Conservation (phyloP, 2,888 invertebrate genomes). For the Stramonita haemastoma region DNA sequence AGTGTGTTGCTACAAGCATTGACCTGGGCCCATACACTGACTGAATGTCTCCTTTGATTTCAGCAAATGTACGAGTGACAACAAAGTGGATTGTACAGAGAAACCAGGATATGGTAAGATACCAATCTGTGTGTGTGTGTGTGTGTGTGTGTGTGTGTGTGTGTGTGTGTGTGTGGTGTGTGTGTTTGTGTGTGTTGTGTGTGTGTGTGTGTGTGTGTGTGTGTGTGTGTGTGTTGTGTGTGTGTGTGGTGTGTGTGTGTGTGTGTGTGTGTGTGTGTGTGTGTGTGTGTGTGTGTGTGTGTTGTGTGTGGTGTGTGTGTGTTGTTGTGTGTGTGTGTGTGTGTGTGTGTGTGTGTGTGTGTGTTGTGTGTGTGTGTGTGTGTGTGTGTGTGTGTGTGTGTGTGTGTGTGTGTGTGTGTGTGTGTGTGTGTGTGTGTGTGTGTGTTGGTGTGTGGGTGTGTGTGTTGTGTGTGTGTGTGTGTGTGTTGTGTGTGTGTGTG, state of each 20-base stretch:
- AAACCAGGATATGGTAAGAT: not conserved
- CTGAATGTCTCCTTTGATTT: not conserved
- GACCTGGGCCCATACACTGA: not conserved
- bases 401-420: not conserved
- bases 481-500: no score
- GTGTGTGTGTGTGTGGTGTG: not conserved
- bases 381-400: not conserved
- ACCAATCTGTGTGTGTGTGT: not conserved
- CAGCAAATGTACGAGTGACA: not conserved
- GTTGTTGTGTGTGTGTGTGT: no score
- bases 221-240: not conserved
- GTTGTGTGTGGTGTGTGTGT: not conserved
- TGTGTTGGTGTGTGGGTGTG: no score
- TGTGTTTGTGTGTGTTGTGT: not conserved
- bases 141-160: constrained; percentile 22
- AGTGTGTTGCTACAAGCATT: no score
- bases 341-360: no score
- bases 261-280: not conserved
- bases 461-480: no score
- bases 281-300: not conserved
- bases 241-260: constrained; percentile 8
- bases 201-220: constrained; percentile 7
- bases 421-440: no score
- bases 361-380: not conserved
- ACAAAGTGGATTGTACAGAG: not conserved